These are phyloP conservation scores for Myotis yumanensis DNA, from an alignment of 2,113 vertebrate genomes.

Conservation along the genomic window DNA sequence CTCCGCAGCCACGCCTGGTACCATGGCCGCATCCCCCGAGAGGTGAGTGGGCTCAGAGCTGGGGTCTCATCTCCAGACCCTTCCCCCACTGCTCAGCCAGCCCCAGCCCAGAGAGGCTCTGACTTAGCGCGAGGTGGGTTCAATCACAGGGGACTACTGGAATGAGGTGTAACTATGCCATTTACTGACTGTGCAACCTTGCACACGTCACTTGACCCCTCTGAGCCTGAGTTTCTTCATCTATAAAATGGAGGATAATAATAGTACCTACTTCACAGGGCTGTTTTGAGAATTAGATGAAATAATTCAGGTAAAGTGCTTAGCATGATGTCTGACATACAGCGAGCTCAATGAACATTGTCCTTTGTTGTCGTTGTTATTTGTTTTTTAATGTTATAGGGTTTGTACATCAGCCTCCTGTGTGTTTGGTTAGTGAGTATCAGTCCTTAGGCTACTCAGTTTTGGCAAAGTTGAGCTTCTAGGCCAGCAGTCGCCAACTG, in stretches of 20 bases:
- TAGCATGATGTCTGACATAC: background rate
- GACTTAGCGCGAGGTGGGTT: background rate
- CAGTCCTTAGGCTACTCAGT: background rate
- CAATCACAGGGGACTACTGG: background rate
- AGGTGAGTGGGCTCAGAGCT: conserved; percentile 84
- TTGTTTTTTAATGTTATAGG: background rate
- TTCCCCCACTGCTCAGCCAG: background rate
- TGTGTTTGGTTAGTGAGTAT: background rate
- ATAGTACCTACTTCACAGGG: background rate
- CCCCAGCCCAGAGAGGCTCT: background rate
- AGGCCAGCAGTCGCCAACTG: too few relatives aligned
- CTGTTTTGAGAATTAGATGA: background rate
- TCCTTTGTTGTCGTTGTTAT: background rate
- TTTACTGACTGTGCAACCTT: background rate
- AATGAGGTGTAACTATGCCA: background rate
- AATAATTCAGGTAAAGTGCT: background rate
- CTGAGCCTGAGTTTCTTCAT: background rate
- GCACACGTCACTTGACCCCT: background rate
- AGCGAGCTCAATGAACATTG: background rate
- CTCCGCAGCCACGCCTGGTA: conserved; percentile 99
- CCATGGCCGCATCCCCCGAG: conserved; percentile 96
- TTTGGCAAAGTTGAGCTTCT: conserved; percentile 25
- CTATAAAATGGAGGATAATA: background rate
- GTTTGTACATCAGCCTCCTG: background rate
- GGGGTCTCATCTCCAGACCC: background rate